These are phyloP conservation scores for Ryuthela nishihirai DNA, from an alignment of 2,888 invertebrate species.

Conservation along the genomic window DNA sequence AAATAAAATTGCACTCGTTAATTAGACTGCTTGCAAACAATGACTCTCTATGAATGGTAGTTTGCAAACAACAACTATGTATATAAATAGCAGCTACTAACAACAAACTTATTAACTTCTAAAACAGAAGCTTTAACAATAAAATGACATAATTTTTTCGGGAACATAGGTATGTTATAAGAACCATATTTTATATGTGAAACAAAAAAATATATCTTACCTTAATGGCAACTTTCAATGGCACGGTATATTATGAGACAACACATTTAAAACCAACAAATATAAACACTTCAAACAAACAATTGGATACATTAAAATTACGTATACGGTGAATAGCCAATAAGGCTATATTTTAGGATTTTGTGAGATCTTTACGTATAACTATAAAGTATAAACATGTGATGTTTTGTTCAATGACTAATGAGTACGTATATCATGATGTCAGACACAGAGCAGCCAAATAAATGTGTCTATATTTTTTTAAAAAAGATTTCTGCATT, in stretches of 20 bases:
- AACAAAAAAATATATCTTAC: slow-evolving; percentile 32
- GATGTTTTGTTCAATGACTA: slow-evolving; percentile 38
- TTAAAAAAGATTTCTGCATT: no score
- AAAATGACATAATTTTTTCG: no score
- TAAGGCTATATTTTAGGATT: slow-evolving; percentile 10
- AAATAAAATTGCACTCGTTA: no score
- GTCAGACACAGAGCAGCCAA: not conserved
- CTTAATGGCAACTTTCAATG: slow-evolving; percentile 39
- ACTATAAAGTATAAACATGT: slow-evolving; percentile 25
- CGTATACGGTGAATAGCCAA: slow-evolving; percentile 31
- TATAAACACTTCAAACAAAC: slow-evolving; percentile 33
- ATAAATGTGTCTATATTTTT: no score
- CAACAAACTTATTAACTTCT: no score
- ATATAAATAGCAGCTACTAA: no score
- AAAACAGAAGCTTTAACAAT: no score
- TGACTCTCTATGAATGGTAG: no score
- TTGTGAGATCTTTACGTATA: slow-evolving; percentile 33
- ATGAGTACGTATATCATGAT: slow-evolving; percentile 9
- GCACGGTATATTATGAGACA: slow-evolving; percentile 35
- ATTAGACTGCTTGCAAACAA: no score
- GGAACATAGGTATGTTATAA: no score
- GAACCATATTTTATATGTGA: no score
- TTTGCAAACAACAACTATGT: no score
- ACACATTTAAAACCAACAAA: slow-evolving; percentile 31
- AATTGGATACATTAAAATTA: slow-evolving; percentile 28